Evolutionary conservation across 2,113 vertebrate genomes (phyloP).

Genomic region (Phyllostomus hastatus): DNA sequence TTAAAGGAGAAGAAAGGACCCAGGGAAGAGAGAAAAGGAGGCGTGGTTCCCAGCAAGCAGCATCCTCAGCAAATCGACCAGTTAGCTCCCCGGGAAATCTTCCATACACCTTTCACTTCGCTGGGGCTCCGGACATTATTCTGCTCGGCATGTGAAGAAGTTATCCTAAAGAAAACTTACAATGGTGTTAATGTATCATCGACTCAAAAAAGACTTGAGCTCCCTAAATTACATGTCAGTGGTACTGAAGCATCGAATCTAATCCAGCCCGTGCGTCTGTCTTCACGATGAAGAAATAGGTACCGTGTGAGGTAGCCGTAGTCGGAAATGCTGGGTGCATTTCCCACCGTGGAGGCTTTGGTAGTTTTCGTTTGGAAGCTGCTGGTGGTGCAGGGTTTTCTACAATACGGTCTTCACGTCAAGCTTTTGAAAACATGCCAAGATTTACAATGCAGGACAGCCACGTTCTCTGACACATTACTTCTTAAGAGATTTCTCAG

Average conservation of each 20-base stretch:
- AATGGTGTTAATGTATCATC: background rate
- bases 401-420: background rate
- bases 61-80: background rate
- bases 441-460: background rate
- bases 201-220: background rate
- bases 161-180: background rate
- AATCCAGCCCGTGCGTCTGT: background rate
- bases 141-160: background rate
- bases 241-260: background rate
- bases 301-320: rapidly evolving
- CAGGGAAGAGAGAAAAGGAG: background rate
- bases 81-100: background rate
- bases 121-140: background rate
- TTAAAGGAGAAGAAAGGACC: background rate
- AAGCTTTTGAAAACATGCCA: constrained; percentile 2
- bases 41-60: background rate
- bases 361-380: background rate
- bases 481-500: background rate
- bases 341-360: background rate
- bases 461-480: background rate
- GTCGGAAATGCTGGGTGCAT: background rate
- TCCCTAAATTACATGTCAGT: background rate
- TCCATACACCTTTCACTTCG: background rate
- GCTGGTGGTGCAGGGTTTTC: background rate
- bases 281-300: background rate